A percentile compares a stretch with the other conserved stretches of the same genome.
These are phyloP conservation scores for Anthopleura xanthogrammica DNA, from an alignment of 92 coral and sea anemone species.

Conservation along the genomic window DNA sequence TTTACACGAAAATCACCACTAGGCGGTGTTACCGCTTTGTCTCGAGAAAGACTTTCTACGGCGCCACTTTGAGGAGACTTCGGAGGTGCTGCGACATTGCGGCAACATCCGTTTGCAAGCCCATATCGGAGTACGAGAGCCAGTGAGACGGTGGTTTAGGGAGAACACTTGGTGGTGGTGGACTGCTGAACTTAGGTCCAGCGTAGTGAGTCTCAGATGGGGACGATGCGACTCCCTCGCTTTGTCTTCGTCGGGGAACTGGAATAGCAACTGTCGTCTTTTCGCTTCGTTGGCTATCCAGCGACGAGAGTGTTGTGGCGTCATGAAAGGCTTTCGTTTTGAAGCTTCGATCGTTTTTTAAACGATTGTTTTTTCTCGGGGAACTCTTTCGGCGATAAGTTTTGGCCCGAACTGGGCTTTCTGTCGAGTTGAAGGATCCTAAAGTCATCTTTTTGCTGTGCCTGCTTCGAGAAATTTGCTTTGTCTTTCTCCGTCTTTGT, in stretches of 20 bases:
- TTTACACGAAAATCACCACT: conserved; percentile 45
- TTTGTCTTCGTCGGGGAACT: conserved; percentile 69
- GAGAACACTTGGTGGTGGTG: conserved; percentile 82
- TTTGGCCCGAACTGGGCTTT: conserved; percentile 57
- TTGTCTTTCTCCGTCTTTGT: conserved; percentile 38
- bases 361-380: conserved; percentile 63
- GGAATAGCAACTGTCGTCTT: conserved; percentile 47
- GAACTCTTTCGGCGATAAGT: conserved; percentile 52
- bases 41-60: conserved; percentile 34
- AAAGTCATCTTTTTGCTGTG: conserved; percentile 61
- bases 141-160: conserved; percentile 94
- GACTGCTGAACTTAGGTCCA: conserved; percentile 87
- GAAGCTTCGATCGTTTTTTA: conserved; percentile 65
- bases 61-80: conserved; percentile 70
- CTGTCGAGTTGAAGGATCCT: conserved; percentile 41
- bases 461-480: conserved; percentile 21
- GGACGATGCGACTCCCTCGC: conserved; percentile 33
- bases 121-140: conserved; percentile 57
- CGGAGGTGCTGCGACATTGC: conserved; percentile 87
- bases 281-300: conserved; percentile 10
- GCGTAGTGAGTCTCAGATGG: conserved; percentile 78
- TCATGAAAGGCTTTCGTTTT: conserved; percentile 65
- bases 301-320: conserved; percentile 43
- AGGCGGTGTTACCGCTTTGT: conserved; percentile 14
- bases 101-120: conserved; percentile 64